A percentile compares a stretch with the other conserved stretches of the same genome.
Evolutionary conservation across 2,797 vertebrate species (phyloP).

Genomic region (Alcedo atthis): DNA sequence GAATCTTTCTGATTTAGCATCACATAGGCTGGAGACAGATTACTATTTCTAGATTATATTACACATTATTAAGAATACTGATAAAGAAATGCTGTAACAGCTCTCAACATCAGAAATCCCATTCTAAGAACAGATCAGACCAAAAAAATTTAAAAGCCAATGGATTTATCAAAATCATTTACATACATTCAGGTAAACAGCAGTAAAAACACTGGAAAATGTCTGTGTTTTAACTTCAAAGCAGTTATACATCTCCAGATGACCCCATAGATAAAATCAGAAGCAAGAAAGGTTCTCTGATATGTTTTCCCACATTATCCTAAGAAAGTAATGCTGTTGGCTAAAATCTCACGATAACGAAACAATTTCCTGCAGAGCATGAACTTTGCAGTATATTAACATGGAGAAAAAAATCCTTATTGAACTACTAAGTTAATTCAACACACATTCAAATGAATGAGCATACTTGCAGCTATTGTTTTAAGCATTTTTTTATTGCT

Average conservation of each 20-base stretch:
- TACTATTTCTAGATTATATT: neutral
- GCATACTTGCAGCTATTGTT: neutral
- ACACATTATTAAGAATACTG: neutral
- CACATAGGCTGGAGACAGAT: neutral
- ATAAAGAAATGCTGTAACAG: neutral
- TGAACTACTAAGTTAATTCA: neutral
- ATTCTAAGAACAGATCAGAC: neutral
- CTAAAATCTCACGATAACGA: neutral
- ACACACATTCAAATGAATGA: neutral
- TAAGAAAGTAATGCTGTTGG: neutral
- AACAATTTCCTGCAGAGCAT: neutral
- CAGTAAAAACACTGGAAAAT: neutral
- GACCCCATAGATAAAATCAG: neutral
- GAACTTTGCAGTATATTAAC: neutral
- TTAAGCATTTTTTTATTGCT: neutral
- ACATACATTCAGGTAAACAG: neutral
- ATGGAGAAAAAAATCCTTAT: neutral
- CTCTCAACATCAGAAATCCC: neutral
- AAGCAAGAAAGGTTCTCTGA: neutral
- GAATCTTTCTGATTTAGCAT: neutral
- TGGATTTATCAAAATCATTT: neutral
- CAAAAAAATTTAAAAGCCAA: neutral
- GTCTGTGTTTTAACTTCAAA: neutral
- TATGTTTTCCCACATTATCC: neutral
- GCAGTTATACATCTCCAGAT: neutral